These are phyloP conservation scores for Phallusia fumigata DNA, from an alignment of 23 tunicate species.

Conservation along the genomic window DNA sequence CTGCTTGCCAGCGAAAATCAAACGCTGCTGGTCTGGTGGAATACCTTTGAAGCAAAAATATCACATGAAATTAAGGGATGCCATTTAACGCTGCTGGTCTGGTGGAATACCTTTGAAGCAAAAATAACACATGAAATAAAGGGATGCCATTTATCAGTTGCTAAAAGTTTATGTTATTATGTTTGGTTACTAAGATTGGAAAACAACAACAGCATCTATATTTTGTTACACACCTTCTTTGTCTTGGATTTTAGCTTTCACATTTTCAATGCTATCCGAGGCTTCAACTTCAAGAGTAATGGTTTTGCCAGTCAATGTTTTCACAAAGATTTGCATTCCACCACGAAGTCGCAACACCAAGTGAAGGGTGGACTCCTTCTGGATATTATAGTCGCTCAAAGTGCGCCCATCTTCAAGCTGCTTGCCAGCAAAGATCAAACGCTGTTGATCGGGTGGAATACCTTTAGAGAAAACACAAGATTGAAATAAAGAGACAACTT, in stretches of 20 bases:
- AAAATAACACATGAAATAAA: constrained; percentile 8
- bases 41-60: constrained; percentile 44
- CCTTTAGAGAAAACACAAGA: constrained; percentile 4
- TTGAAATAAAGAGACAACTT: constrained; percentile 16
- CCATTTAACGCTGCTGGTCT: constrained; percentile 95
- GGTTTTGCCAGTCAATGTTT: constrained; percentile 55
- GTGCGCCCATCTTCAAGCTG: constrained; percentile 99
- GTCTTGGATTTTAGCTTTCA: not conserved
- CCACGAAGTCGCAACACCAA: constrained; percentile 95
- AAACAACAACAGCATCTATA: too few relatives aligned
- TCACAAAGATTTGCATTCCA: constrained; percentile 35
- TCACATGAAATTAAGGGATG: not conserved
- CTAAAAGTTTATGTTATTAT: too few relatives aligned
- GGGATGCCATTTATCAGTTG: too few relatives aligned
- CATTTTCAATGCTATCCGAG: not conserved
- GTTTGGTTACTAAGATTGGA: too few relatives aligned
- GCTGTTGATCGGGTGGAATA: constrained; percentile 97
- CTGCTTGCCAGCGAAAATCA: constrained; percentile 99
- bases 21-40: constrained; percentile 97
- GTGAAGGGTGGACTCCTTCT: constrained; percentile 88
- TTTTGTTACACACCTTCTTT: not conserved
- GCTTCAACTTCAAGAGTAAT: constrained; percentile 14
- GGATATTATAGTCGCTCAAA: constrained; percentile 97
- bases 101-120: constrained; percentile 77
- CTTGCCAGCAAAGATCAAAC: constrained; percentile 98